Evolutionary conservation across 2,113 vertebrate species (phyloP).

Genomic region (Oncorhynchus keta): DNA sequence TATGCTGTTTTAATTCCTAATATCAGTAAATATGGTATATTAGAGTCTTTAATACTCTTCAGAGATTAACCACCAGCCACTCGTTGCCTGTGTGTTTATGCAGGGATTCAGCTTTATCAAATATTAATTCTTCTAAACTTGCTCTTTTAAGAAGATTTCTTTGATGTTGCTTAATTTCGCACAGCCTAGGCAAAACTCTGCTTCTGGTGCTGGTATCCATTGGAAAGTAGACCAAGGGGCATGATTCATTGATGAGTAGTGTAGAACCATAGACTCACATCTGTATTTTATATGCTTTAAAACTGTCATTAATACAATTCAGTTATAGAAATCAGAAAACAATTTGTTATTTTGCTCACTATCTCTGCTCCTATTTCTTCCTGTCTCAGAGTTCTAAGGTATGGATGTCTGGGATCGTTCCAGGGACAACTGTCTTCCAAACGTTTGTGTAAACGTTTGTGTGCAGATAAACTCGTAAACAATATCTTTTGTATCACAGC

Average conservation of each 20-base stretch:
- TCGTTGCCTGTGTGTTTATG: conserved; percentile 61
- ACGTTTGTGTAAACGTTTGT: neutral
- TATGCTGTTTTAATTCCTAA: conserved; percentile 71
- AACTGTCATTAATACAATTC: conserved; percentile 9
- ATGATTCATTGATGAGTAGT: conserved; percentile 71
- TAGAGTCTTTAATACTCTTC: conserved; percentile 70
- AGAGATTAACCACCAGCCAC: conserved; percentile 60
- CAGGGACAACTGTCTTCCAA: no score
- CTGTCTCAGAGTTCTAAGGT: conserved; percentile 28
- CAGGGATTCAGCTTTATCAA: conserved; percentile 66
- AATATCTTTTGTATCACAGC: neutral
- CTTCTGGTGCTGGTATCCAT: conserved; percentile 55
- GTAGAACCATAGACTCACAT: conserved; percentile 48
- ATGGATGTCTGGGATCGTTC: neutral
- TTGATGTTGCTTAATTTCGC: conserved; percentile 74
- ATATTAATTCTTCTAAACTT: conserved; percentile 75
- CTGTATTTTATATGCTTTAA: conserved; percentile 31
- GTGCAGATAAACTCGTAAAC: neutral
- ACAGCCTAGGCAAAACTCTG: conserved; percentile 64
- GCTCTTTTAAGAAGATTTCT: conserved; percentile 70
- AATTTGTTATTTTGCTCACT: conserved; percentile 31
- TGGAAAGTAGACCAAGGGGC: conserved; percentile 47
- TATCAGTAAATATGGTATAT: conserved; percentile 71
- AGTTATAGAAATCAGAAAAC: conserved; percentile 32
- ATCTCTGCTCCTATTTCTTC: neutral